phyloP scores from a whole-genome alignment of 1,140 invertebrate species.

The Caerostris extrusa region DNA sequence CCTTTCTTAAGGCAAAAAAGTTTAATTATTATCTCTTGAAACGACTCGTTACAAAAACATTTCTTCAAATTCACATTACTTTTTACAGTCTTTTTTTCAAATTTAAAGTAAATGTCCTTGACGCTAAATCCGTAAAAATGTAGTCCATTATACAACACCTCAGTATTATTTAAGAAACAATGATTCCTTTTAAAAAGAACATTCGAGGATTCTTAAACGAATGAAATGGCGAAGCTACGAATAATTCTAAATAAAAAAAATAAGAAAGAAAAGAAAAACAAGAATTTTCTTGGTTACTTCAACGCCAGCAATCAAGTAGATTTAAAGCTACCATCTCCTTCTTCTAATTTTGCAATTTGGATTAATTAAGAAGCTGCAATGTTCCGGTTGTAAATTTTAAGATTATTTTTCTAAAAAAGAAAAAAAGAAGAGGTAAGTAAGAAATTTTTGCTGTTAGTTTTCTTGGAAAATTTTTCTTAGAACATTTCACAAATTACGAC shows the following conservation, averaged over 20 bases:
- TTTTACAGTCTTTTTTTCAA: neutral
- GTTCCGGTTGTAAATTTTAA: constrained; percentile 47
- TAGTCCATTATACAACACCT: neutral
- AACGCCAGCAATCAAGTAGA: constrained; percentile 35
- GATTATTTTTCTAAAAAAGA: constrained; percentile 41
- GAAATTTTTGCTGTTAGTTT: neutral
- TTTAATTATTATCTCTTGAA: neutral
- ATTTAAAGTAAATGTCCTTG: neutral
- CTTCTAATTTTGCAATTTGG: constrained; percentile 39
- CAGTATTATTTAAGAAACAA: neutral
- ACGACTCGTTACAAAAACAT: neutral
- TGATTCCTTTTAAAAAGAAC: constrained; percentile 34
- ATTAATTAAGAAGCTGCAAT: constrained; percentile 38
- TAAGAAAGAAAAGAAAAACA: too few relatives aligned
- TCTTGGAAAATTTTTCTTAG: constrained; percentile 29
- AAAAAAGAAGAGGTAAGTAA: neutral
- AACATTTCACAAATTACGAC: constrained; percentile 32
- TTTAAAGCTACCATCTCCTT: neutral
- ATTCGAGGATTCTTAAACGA: constrained; percentile 34
- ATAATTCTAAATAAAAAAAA: neutral
- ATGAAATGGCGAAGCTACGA: neutral
- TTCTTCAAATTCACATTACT: neutral
- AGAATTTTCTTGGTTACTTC: neutral
- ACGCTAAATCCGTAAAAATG: neutral
- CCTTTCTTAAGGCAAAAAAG: neutral